Percentiles rank a stretch among this genome's conserved stretches.
phyloP scores from a whole-genome alignment of 2,113 vertebrate genomes.

The Rhinolophus sinicus region DNA sequence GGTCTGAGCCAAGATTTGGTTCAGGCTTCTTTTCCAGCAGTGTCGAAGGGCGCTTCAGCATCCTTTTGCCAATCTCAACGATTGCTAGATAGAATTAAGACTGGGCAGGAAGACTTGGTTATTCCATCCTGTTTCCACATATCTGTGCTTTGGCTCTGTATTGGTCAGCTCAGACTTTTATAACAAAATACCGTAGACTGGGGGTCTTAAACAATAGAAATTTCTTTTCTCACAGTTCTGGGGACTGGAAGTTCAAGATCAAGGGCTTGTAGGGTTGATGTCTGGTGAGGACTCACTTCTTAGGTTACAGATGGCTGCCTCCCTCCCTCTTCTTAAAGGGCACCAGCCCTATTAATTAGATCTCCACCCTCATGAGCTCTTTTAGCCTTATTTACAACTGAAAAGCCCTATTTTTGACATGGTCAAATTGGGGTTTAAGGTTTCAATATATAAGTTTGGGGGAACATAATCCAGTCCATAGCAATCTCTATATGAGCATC shows the following conservation, averaged over 20 bases:
- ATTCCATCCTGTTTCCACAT: neutral
- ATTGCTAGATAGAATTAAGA: neutral
- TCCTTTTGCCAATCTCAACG: neutral
- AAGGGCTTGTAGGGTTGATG: neutral
- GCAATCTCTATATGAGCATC: neutral
- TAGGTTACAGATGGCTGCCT: neutral
- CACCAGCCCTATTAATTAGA: neutral
- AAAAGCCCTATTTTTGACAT: neutral
- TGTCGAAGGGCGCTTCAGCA: neutral
- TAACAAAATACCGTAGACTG: neutral
- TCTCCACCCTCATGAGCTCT: neutral
- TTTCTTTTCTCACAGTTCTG: neutral
- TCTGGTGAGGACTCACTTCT: neutral
- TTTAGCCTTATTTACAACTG: neutral
- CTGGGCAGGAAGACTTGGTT: neutral
- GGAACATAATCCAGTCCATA: neutral
- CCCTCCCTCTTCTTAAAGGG: neutral
- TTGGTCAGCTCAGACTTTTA: neutral
- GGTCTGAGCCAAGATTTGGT: slow-evolving; percentile 39
- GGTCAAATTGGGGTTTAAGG: neutral
- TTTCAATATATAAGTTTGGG: neutral
- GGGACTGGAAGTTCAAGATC: neutral
- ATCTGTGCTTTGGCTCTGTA: neutral
- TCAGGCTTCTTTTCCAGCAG: neutral
- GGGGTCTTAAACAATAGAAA: neutral